Evolutionary conservation across 1,140 invertebrate species (phyloP).

Genomic region (Notospermus geniculatus): DNA sequence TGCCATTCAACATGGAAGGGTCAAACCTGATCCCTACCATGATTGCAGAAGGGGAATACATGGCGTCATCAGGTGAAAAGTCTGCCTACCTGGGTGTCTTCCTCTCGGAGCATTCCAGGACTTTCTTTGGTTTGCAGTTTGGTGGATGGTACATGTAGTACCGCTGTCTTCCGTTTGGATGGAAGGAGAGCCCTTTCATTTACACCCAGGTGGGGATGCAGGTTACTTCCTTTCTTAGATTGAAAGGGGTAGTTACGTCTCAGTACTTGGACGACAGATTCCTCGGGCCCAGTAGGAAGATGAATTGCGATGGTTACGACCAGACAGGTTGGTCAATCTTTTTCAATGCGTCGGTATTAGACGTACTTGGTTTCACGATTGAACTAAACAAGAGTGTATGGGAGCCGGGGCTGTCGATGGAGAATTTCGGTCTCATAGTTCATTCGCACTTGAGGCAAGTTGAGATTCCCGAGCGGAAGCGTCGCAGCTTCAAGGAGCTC

Average conservation of each 20-base stretch:
- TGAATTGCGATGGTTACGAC: too few species aligned
- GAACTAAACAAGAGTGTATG: slow-evolving; percentile 14
- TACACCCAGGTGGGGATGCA: background rate
- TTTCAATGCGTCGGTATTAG: background rate
- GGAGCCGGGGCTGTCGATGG: background rate
- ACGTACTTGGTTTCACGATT: too few species aligned
- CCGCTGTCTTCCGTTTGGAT: slow-evolving; percentile 9
- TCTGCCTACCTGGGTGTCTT: slow-evolving; percentile 2
- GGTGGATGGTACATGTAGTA: background rate
- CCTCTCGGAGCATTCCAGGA: background rate
- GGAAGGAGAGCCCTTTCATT: background rate
- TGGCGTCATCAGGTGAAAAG: slow-evolving; percentile 11
- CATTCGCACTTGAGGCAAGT: slow-evolving; percentile 15
- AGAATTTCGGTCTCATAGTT: slow-evolving; percentile 21
- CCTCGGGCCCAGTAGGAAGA: background rate
- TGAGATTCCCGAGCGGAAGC: too few species aligned
- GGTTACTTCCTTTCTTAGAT: background rate
- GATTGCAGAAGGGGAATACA: slow-evolving; percentile 5
- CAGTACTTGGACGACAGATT: slow-evolving; percentile 5
- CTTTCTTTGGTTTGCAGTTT: background rate
- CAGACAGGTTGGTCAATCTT: too few species aligned
- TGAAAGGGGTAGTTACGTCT: background rate
- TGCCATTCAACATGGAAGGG: slow-evolving; percentile 16
- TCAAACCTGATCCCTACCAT: slow-evolving; percentile 8
- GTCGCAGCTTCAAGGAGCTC: too few species aligned